Conservation (phyloP, 2,797 vertebrate species). For the Phrynocephalus vlangalii region DNA sequence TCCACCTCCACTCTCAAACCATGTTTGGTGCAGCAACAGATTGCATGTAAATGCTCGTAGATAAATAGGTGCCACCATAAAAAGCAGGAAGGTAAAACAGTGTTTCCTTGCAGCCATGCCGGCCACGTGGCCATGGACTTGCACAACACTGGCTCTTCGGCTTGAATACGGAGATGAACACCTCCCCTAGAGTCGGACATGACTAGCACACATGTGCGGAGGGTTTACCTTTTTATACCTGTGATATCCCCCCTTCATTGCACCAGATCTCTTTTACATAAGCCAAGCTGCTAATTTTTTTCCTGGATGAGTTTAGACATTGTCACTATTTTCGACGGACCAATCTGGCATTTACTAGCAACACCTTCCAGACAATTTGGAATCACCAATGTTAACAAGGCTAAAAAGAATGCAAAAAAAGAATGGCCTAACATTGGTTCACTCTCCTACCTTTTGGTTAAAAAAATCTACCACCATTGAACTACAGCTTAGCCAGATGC, state of each 20-base stretch:
- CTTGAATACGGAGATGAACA: no score
- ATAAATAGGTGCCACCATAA: no score
- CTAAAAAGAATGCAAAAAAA: not conserved
- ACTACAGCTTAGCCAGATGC: not conserved
- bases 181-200: no score
- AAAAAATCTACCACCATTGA: not conserved
- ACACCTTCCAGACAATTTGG: not conserved
- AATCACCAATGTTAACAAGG: not conserved
- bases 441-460: not conserved
- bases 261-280: not conserved
- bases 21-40: not conserved
- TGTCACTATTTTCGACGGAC: not conserved
- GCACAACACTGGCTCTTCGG: no score
- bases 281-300: not conserved
- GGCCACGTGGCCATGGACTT: no score
- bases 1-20: not conserved
- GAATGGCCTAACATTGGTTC: not conserved
- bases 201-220: no score
- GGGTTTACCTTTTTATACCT: no score
- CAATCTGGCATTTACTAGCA: not conserved
- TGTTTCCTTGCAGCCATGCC: no score
- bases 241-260: not conserved
- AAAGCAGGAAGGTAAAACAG: no score
- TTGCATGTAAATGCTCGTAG: not conserved
- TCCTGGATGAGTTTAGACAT: not conserved